phyloP scores from a whole-genome alignment of 1,140 invertebrate genomes.

The Polyergus mexicanus region DNA sequence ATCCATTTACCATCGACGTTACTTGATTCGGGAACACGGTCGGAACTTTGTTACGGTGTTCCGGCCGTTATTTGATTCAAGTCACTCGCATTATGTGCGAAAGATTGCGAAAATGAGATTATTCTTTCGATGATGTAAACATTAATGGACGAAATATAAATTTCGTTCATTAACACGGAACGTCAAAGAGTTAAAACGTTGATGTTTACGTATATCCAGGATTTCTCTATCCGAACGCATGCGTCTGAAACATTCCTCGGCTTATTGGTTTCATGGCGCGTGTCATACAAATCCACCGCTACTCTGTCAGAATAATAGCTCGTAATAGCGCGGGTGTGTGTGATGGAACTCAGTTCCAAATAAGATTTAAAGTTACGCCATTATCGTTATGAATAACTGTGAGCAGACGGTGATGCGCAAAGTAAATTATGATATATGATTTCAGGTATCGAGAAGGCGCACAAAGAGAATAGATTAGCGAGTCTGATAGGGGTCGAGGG shows the following conservation, averaged over 20 bases:
- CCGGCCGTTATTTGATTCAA: slow-evolving; percentile 15
- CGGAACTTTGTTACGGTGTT: slow-evolving; percentile 36
- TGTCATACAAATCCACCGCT: slow-evolving; percentile 6
- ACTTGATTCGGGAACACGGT: slow-evolving; percentile 44
- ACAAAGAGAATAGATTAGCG: slow-evolving; percentile 89
- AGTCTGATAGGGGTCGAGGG: slow-evolving; percentile 94
- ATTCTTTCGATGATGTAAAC: slow-evolving; percentile 12
- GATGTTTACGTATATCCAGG: neutral
- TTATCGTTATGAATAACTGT: slow-evolving; percentile 34
- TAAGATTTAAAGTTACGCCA: slow-evolving; percentile 1
- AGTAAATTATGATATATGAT: slow-evolving; percentile 68
- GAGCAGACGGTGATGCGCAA: neutral
- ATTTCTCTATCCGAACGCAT: neutral
- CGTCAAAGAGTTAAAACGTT: neutral
- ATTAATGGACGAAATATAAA: slow-evolving; percentile 9
- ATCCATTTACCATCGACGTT: slow-evolving; percentile 44
- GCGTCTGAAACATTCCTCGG: neutral
- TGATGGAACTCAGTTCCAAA: neutral
- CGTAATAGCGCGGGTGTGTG: neutral
- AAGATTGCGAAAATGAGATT: slow-evolving; percentile 7
- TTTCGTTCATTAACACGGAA: neutral
- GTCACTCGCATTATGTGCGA: slow-evolving; percentile 29
- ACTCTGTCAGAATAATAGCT: neutral
- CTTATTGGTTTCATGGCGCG: neutral
- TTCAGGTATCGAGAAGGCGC: slow-evolving; percentile 89